phyloP scores from a whole-genome alignment of 2,797 vertebrate species.

The Anabacerthia variegaticeps region DNA sequence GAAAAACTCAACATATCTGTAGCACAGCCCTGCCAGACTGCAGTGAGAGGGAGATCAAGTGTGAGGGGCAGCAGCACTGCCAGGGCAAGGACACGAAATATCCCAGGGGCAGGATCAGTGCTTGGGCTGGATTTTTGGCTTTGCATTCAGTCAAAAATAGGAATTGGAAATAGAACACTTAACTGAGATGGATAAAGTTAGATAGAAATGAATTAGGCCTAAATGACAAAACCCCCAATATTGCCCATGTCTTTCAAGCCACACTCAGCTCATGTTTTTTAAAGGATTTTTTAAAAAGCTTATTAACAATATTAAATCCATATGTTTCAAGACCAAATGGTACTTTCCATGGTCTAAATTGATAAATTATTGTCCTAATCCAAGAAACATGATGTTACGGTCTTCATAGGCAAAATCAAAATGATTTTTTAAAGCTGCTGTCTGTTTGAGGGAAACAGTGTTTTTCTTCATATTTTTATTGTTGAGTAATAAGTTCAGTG shows the following conservation, averaged over 20 bases:
- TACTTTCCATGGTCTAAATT: neutral
- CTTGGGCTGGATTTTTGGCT: neutral
- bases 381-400: neutral
- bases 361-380: neutral
- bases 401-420: neutral
- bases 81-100: neutral
- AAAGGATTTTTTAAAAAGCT: neutral
- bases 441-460: neutral
- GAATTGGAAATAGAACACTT: neutral
- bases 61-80: neutral
- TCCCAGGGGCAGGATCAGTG: neutral
- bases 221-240: fast-evolving
- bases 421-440: neutral
- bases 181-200: neutral
- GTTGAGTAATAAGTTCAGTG: neutral
- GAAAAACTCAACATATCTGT: neutral
- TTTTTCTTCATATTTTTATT: neutral
- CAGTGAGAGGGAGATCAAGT: fast-evolving
- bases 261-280: neutral
- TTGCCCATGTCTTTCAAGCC: neutral
- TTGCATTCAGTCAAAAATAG: neutral
- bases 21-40: neutral
- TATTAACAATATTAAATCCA: neutral
- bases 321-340: neutral
- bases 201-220: neutral